A percentile compares a stretch with the other conserved stretches of the same genome.
phyloP scores from a whole-genome alignment of 2,113 vertebrate genomes.

The Cavia aperea region DNA sequence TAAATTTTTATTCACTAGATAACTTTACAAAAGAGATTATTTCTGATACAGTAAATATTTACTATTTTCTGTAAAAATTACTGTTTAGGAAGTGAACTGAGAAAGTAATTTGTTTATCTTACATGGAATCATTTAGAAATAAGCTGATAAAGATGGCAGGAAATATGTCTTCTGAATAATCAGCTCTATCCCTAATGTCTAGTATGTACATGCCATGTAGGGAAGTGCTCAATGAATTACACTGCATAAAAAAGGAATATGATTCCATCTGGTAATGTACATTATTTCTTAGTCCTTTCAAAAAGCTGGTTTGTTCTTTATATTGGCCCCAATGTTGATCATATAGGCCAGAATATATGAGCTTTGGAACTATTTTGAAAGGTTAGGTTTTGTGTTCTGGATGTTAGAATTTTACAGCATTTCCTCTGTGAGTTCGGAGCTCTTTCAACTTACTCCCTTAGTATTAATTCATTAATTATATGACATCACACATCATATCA shows the following conservation, averaged over 20 bases:
- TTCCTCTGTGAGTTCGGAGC: neutral
- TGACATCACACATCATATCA: neutral
- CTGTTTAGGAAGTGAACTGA: neutral
- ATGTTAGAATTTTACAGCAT: neutral
- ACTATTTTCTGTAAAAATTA: neutral
- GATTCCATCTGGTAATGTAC: neutral
- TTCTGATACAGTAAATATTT: neutral
- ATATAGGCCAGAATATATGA: neutral
- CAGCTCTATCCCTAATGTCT: neutral
- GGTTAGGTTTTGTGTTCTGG: constrained; percentile 13
- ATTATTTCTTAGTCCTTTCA: neutral
- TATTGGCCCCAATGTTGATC: neutral
- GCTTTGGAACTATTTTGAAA: constrained; percentile 11
- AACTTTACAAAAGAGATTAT: constrained; percentile 2
- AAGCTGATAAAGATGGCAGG: neutral
- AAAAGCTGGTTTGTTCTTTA: neutral
- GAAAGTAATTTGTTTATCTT: constrained; percentile 16
- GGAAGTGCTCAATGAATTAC: neutral
- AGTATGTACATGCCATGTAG: neutral
- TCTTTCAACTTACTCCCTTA: neutral
- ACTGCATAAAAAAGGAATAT: neutral
- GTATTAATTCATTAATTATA: neutral
- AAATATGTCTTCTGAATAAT: neutral
- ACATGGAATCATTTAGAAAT: neutral
- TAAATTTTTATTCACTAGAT: neutral